Evolutionary conservation across 1,140 invertebrate species (phyloP), one percentile per base, ranked within the genome.

Genomic region (Drosophila cardini): DNA sequence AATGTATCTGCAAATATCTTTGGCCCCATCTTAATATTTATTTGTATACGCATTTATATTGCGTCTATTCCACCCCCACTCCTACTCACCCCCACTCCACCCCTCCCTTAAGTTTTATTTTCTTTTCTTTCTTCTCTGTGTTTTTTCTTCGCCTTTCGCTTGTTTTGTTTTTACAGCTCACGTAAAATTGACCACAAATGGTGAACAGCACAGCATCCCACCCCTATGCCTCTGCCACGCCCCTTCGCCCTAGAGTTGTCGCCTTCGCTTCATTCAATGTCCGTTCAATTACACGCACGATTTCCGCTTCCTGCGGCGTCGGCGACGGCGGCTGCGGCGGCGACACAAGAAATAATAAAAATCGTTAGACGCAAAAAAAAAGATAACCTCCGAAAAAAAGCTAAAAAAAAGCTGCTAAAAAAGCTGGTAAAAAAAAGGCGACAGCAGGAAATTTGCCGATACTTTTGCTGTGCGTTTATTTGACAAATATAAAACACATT

Each of bases 401-500:
- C 50, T 18, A 18, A 18, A 57, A 52, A 18, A 38, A 34, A 9
- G 15, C 11, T 21, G 55, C 21, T 56, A 67, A 56, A 76, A 18
- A 55, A 43, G 63, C 40, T 57, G 40, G 46, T 45, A 61, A 67
- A 55, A 67, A 55, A 53, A 72, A 38, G 60, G 10, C 13, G 58
- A 48, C 21, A 26, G 21, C 21, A 13, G 46, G 16, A 63, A 53
- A 63, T 63, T 52, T 48, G 57, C 70, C 60, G 76, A 78, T 85
- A 78, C 77, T 64, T 61, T 67, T 69, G 61, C 76, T 75, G 68
- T 77, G 80, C 80, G 80, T 84, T 84, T 84, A 85, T 84, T 84
- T 84, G 80, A 85, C 80, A 84, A 84, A 84, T 84, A 84, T 84
- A 84, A 84, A 84, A 84, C 80, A 85, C 80, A 84, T 84, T 84